Percentiles rank a stretch among this genome's conserved stretches.
Evolutionary conservation across 2,797 vertebrate species (phyloP).

Genomic region (Cetoscarus ocellatus): DNA sequence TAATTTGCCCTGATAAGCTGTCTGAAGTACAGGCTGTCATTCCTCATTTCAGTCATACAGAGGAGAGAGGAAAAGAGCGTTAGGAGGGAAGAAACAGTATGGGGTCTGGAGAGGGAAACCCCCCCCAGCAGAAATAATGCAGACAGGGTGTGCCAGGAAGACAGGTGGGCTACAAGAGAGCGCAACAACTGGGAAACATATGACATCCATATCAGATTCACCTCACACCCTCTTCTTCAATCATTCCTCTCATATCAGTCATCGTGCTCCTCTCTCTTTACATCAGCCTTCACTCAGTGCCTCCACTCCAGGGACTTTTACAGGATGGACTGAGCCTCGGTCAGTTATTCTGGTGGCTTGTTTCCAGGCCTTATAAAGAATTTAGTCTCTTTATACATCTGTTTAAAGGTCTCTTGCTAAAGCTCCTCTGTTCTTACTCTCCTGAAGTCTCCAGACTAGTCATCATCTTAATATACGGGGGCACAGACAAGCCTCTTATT

Average conservation of each 20-base stretch:
- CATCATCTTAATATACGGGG: slow-evolving; percentile 1
- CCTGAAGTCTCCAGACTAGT: slow-evolving; percentile 5
- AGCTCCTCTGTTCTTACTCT: not conserved
- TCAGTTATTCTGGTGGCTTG: slow-evolving; percentile 54
- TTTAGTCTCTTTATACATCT: slow-evolving; percentile 35
- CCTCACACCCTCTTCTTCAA: slow-evolving; percentile 43
- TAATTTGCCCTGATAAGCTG: slow-evolving; percentile 20
- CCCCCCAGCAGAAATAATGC: slow-evolving; percentile 14
- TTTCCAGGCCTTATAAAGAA: slow-evolving; percentile 38
- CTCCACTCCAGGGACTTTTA: not conserved
- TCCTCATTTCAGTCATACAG: slow-evolving; percentile 6
- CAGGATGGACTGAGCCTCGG: not conserved
- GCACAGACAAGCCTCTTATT: slow-evolving; percentile 38
- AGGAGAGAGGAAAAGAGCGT: not conserved
- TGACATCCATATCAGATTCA: slow-evolving; percentile 36
- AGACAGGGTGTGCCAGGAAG: slow-evolving; percentile 28
- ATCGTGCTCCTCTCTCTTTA: not conserved
- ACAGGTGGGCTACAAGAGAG: slow-evolving; percentile 54
- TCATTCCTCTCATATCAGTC: slow-evolving; percentile 25
- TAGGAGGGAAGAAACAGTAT: not conserved
- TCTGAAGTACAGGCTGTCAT: slow-evolving; percentile 1
- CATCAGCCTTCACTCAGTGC: slow-evolving; percentile 7
- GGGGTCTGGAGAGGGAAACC: not conserved
- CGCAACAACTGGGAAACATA: slow-evolving; percentile 60
- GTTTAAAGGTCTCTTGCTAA: slow-evolving; percentile 14